Conservation (phyloP, 2,113 vertebrate genomes). For the Dolichotis patagonum region DNA sequence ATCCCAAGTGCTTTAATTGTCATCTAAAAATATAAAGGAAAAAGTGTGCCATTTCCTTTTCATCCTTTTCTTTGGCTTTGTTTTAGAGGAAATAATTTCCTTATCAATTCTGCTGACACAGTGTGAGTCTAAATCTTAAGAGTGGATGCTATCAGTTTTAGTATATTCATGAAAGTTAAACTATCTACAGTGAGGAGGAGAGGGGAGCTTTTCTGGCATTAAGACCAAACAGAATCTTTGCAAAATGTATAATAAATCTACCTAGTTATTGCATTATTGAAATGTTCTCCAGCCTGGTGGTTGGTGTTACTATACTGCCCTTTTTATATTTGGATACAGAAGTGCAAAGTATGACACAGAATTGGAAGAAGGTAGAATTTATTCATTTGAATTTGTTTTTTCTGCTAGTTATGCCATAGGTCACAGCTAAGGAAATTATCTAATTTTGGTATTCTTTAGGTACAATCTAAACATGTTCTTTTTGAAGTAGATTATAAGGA, state of each 20-base stretch:
- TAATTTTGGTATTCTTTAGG: background rate
- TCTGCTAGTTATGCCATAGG: background rate
- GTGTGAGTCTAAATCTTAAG: slow-evolving; percentile 76
- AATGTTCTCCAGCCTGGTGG: slow-evolving; percentile 45
- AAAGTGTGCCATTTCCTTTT: slow-evolving; percentile 80
- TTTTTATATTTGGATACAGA: slow-evolving; percentile 41
- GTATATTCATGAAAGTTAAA: slow-evolving; percentile 78
- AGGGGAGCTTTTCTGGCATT: slow-evolving; percentile 69
- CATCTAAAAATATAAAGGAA: slow-evolving; percentile 74
- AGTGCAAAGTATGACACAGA: background rate
- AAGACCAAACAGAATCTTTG: slow-evolving; percentile 76
- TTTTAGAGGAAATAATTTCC: slow-evolving; percentile 81
- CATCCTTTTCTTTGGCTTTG: slow-evolving; percentile 83
- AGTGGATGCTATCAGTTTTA: slow-evolving; percentile 77
- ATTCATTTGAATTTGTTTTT: background rate
- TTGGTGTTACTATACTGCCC: background rate
- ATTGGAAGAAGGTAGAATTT: slow-evolving; percentile 3
- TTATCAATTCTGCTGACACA: slow-evolving; percentile 81
- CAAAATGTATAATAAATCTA: slow-evolving; percentile 70
- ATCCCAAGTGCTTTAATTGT: slow-evolving; percentile 80
- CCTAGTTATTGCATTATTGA: slow-evolving; percentile 60
- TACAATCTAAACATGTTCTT: background rate
- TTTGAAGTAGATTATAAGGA: background rate
- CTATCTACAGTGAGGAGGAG: slow-evolving; percentile 74
- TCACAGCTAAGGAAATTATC: background rate